These are phyloP conservation scores for Channa maculata DNA, from an alignment of 2,113 vertebrate species.

Conservation along the genomic window DNA sequence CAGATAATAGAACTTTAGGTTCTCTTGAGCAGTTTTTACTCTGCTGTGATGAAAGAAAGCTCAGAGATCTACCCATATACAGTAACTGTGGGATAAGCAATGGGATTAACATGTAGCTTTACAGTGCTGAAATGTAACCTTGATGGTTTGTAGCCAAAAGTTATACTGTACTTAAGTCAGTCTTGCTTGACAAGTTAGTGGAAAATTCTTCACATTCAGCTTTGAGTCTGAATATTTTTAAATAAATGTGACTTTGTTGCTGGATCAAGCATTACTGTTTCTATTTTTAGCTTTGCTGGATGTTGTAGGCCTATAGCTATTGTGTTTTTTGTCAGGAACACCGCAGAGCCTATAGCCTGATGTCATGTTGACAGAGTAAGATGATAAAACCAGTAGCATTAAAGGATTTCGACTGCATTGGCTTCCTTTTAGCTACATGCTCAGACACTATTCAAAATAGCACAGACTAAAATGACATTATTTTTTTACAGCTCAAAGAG, in stretches of 20 bases:
- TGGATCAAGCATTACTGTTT: constrained; percentile 1
- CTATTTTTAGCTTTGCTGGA: constrained; percentile 15
- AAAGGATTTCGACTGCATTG: constrained; percentile 48
- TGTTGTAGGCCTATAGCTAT: constrained; percentile 23
- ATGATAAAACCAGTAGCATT: constrained; percentile 64
- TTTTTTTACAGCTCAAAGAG: constrained; percentile 54
- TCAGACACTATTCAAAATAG: constrained; percentile 70
- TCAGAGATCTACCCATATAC: constrained; percentile 21
- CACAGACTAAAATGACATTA: constrained; percentile 47
- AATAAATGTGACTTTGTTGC: background rate
- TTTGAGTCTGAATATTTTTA: background rate
- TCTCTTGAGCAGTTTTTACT: constrained; percentile 21
- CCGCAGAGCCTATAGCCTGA: constrained; percentile 34
- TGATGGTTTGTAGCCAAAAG: background rate
- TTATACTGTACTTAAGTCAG: background rate
- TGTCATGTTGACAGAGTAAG: constrained; percentile 55
- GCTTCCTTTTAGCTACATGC: constrained; percentile 64
- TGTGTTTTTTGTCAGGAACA: constrained; percentile 51
- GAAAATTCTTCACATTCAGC: background rate
- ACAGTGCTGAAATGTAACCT: background rate
- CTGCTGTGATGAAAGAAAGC: constrained; percentile 40
- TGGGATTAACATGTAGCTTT: constrained; percentile 16
- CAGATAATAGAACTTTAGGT: constrained; percentile 25
- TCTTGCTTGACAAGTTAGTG: background rate
- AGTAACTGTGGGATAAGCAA: constrained; percentile 14